Percentiles rank a stretch among this genome's conserved stretches.
phyloP scores from a whole-genome alignment of 2,797 vertebrate genomes.

The Halcyon leucocephala region DNA sequence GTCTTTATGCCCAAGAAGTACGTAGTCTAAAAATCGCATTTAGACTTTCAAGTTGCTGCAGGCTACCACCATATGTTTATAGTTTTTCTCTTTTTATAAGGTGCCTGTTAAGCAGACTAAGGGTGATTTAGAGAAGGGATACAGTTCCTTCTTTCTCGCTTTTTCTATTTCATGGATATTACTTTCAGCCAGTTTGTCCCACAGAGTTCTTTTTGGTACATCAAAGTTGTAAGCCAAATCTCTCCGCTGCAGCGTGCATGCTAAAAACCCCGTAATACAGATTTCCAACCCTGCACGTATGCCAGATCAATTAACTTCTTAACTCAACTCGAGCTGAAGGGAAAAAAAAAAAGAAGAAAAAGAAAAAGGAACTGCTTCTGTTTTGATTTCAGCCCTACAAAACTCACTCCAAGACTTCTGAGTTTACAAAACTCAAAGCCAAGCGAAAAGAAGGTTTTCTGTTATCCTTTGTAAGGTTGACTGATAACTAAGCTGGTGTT shows the following conservation, averaged over 20 bases:
- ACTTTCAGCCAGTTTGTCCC: conserved; percentile 32
- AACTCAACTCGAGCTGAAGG: not conserved
- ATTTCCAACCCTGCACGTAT: not conserved
- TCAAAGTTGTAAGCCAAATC: conserved; percentile 3
- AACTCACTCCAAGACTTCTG: conserved; percentile 4
- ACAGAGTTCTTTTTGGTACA: not conserved
- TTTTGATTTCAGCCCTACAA: conserved; percentile 27
- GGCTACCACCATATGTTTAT: conserved; percentile 25
- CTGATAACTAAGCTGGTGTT: not conserved
- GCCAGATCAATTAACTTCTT: conserved; percentile 51
- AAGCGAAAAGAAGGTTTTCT: not conserved
- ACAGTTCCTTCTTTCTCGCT: not conserved
- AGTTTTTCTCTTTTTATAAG: conserved; percentile 8
- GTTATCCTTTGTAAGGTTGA: not conserved
- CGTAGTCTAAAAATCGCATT: not conserved
- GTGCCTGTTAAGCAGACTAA: not conserved
- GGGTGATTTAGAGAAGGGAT: conserved; percentile 21
- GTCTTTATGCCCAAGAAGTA: not conserved
- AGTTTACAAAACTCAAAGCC: not conserved
- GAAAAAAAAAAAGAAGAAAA: not conserved
- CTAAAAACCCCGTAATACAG: not conserved
- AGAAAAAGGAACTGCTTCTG: not conserved
- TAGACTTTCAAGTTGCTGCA: conserved; percentile 51
- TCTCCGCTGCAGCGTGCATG: conserved; percentile 12
- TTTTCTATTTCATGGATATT: conserved; percentile 7